phyloP scores from a whole-genome alignment of 2,113 vertebrate species.

The Meleagris gallopavo region DNA sequence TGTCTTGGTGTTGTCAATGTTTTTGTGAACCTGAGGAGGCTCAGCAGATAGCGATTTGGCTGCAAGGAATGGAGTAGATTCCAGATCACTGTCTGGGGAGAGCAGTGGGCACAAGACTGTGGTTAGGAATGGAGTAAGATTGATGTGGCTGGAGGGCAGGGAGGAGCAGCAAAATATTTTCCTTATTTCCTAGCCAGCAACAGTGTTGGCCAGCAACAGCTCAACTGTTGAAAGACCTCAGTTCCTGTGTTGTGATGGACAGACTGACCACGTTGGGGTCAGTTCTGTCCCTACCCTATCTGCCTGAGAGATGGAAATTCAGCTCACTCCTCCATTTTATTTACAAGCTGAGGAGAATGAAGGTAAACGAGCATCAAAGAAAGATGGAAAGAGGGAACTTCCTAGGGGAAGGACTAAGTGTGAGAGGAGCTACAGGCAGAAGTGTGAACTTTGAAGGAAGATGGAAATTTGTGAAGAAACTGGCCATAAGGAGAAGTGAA shows the following conservation, averaged over 20 bases:
- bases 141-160: background rate
- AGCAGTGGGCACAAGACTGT: background rate
- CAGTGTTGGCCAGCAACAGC: background rate
- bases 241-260: constrained; percentile 18
- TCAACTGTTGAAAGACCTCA: constrained; percentile 37
- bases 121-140: background rate
- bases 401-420: background rate
- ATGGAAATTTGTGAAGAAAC: background rate
- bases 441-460: background rate
- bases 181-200: background rate
- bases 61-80: background rate
- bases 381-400: background rate
- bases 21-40: background rate
- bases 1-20: background rate
- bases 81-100: background rate
- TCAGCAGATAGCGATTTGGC: background rate
- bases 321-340: background rate
- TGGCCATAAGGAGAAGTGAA: background rate
- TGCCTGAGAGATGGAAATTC: constrained; percentile 6
- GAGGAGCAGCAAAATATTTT: constrained; percentile 47
- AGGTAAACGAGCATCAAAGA: background rate
- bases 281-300: background rate
- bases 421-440: background rate
- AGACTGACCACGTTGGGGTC: background rate
- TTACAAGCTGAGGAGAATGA: background rate